These are phyloP conservation scores for Drosophila pruinosa DNA, from an alignment of 1,140 invertebrate species.

Conservation along the genomic window DNA sequence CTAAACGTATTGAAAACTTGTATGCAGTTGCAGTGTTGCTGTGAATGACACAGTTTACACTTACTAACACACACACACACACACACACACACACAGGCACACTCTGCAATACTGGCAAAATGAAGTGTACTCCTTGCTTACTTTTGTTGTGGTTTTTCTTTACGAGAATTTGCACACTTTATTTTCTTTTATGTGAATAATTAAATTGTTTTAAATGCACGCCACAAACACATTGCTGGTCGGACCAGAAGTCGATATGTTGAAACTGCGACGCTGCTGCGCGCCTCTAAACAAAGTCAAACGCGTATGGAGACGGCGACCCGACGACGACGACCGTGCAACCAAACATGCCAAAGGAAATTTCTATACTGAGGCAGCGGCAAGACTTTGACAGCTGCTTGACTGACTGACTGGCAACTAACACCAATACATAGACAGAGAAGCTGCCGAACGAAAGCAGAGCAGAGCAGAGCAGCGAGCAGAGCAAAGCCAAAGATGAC, in stretches of 20 bases:
- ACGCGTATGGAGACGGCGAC: conserved; percentile 34
- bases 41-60: conserved; percentile 78
- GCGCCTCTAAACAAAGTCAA: conserved; percentile 35
- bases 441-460: conserved; percentile 52
- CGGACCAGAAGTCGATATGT: neutral
- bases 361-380: conserved; percentile 65
- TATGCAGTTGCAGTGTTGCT: conserved; percentile 67
- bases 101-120: neutral
- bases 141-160: conserved; percentile 28
- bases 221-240: neutral
- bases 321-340: conserved; percentile 41
- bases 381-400: conserved; percentile 64
- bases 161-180: conserved; percentile 2
- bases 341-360: conserved; percentile 72
- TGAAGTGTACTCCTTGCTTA: conserved; percentile 41
- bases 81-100: conserved; percentile 6
- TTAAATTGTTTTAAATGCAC: conserved; percentile 28
- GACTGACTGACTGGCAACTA: conserved; percentile 44
- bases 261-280: conserved; percentile 19
- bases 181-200: neutral
- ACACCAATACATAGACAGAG: conserved; percentile 33
- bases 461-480: conserved; percentile 35
- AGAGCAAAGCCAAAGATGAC: conserved; percentile 50
- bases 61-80: conserved; percentile 40
- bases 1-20: conserved; percentile 58